Conservation (phyloP, 2,888 invertebrate genomes). For the Pristionchus exspectatus region DNA sequence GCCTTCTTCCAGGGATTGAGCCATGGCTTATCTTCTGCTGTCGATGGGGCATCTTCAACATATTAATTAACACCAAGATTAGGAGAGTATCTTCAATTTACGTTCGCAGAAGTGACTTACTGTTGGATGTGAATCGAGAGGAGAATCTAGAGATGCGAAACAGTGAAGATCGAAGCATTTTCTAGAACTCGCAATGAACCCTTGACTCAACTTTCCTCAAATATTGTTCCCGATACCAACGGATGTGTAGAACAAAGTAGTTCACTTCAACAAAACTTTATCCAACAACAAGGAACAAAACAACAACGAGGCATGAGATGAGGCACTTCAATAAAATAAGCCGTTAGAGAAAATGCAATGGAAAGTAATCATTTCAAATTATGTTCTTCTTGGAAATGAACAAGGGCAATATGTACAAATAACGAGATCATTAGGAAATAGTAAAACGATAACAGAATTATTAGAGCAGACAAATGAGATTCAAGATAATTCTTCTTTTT, state of each 20-base stretch:
- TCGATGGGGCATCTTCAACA: not conserved
- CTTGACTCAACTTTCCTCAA: not conserved
- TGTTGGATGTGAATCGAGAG: not conserved
- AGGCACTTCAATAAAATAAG: not conserved
- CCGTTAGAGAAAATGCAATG: not conserved
- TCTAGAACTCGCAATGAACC: not conserved
- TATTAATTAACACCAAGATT: not conserved
- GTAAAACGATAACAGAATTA: not conserved
- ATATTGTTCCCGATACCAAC: not conserved
- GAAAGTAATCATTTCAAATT: not conserved
- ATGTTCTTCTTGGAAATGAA: not conserved
- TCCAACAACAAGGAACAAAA: not conserved
- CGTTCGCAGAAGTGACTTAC: not conserved
- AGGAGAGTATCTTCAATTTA: not conserved
- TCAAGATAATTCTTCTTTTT: not conserved
- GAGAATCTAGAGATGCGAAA: not conserved
- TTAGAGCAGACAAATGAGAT: no score
- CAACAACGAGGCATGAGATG: not conserved
- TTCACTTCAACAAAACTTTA: not conserved
- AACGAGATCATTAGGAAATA: constrained; percentile 1
- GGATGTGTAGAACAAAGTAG: not conserved
- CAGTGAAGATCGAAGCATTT: constrained; percentile 35
- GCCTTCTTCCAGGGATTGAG: constrained; percentile 77
- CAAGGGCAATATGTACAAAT: not conserved
- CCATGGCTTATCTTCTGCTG: constrained; percentile 65